Percentiles rank a stretch among this genome's conserved stretches.
Evolutionary conservation across 2,113 vertebrate genomes (phyloP).

Genomic region (Balaeniceps rex): DNA sequence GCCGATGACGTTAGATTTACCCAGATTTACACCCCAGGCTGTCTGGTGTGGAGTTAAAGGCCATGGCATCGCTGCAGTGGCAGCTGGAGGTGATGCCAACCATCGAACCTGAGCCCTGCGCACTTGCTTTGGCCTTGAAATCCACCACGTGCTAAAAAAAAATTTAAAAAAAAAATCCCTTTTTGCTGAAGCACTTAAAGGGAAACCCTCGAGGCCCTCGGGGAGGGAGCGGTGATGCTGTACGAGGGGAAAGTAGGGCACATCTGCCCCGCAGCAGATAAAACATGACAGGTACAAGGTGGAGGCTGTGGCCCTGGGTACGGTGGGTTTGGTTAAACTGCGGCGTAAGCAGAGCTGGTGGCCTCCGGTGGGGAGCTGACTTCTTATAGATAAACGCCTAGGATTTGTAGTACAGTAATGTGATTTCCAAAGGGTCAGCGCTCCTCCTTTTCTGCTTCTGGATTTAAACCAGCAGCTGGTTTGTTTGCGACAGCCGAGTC

Average conservation of each 20-base stretch:
- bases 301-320: background rate
- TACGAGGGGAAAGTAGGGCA: background rate
- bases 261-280: background rate
- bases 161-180: background rate
- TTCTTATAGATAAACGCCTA: background rate
- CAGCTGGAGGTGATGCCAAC: background rate
- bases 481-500: background rate
- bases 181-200: background rate
- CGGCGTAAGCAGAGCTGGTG: background rate
- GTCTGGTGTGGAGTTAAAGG: background rate
- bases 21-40: background rate
- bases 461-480: background rate
- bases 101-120: rapidly evolving
- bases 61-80: background rate
- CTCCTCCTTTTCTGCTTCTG: background rate
- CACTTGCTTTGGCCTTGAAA: background rate
- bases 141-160: background rate
- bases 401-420: background rate
- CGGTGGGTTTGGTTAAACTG: background rate
- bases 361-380: background rate
- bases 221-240: background rate
- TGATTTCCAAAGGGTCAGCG: background rate
- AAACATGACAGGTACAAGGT: background rate
- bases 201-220: background rate
- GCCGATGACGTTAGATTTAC: rapidly evolving